Percentiles rank a stretch among this genome's conserved stretches.
Evolutionary conservation across 2,888 invertebrate genomes (phyloP).

Genomic region (Patella ulyssiponensis): DNA sequence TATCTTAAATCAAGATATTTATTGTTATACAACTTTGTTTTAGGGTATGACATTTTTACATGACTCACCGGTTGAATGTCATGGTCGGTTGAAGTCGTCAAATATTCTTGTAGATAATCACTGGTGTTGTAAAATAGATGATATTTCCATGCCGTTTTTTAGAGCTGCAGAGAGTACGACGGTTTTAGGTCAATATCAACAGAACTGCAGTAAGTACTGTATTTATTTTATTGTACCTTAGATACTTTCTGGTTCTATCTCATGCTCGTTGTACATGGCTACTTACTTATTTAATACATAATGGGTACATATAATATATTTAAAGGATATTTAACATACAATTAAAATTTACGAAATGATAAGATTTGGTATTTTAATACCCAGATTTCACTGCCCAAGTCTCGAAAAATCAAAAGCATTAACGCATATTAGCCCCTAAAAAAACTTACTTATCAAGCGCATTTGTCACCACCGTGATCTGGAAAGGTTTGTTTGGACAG

Average conservation of each 20-base stretch:
- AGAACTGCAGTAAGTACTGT: slow-evolving; percentile 37
- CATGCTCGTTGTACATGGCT: neutral
- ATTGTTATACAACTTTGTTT: slow-evolving; percentile 10
- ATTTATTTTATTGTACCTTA: too few relatives aligned
- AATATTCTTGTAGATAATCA: slow-evolving; percentile 85
- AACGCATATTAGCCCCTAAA: too few relatives aligned
- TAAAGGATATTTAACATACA: too few relatives aligned
- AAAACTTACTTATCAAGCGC: too few relatives aligned
- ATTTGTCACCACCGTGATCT: too few relatives aligned
- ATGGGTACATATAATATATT: too few relatives aligned
- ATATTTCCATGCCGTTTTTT: slow-evolving; percentile 58
- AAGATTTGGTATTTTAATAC: too few relatives aligned
- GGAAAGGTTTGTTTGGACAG: too few relatives aligned
- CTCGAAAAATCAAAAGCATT: too few relatives aligned
- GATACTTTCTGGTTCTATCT: neutral
- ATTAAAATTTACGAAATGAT: too few relatives aligned
- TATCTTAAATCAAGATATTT: neutral
- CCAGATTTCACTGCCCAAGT: too few relatives aligned
- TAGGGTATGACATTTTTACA: slow-evolving; percentile 61
- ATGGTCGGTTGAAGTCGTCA: slow-evolving; percentile 86
- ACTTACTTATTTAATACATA: neutral
- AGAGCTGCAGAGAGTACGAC: slow-evolving; percentile 50
- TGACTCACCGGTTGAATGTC: slow-evolving; percentile 72
- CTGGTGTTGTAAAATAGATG: slow-evolving; percentile 78
- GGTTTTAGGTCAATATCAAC: slow-evolving; percentile 33